Percentiles rank a stretch among this genome's conserved stretches.
phyloP scores from a whole-genome alignment of 2,888 invertebrate species.

The Cheilosia grossa region DNA sequence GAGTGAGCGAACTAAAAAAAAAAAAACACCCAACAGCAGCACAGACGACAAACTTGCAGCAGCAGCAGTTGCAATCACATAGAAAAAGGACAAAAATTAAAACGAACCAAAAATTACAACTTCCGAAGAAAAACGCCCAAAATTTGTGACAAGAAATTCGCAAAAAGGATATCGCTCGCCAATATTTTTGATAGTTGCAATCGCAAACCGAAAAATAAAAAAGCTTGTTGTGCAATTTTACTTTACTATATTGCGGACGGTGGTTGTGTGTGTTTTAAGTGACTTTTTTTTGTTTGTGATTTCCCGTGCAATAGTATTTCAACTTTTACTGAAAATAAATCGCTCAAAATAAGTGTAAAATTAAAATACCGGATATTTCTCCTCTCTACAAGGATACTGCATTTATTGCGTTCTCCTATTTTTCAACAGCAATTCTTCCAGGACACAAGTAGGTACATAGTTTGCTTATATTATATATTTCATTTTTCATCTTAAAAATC shows the following conservation, averaged over 20 bases:
- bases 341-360: not conserved
- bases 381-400: slow-evolving; percentile 70
- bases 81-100: slow-evolving; percentile 46
- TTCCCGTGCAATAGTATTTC: slow-evolving; percentile 23
- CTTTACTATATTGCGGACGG: slow-evolving; percentile 51
- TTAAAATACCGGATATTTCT: slow-evolving; percentile 16
- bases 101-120: slow-evolving; percentile 46
- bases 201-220: slow-evolving; percentile 13
- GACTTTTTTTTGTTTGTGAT: slow-evolving; percentile 11
- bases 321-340: slow-evolving; percentile 7
- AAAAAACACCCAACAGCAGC: slow-evolving; percentile 1
- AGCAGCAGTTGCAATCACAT: slow-evolving; percentile 52
- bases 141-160: slow-evolving; percentile 20
- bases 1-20: slow-evolving; percentile 28
- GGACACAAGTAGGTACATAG: slow-evolving; percentile 53
- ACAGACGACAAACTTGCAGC: slow-evolving; percentile 49
- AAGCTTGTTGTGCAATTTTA: slow-evolving; percentile 27
- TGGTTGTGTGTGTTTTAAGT: slow-evolving; percentile 28
- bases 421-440: slow-evolving; percentile 64
- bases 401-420: slow-evolving; percentile 61
- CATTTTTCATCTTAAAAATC: not conserved
- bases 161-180: slow-evolving; percentile 16
- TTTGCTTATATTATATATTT: not conserved
- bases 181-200: not conserved
- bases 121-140: slow-evolving; percentile 53